Evolutionary conservation across 2,888 invertebrate genomes (phyloP).

Genomic region (Tortrix viridana): DNA sequence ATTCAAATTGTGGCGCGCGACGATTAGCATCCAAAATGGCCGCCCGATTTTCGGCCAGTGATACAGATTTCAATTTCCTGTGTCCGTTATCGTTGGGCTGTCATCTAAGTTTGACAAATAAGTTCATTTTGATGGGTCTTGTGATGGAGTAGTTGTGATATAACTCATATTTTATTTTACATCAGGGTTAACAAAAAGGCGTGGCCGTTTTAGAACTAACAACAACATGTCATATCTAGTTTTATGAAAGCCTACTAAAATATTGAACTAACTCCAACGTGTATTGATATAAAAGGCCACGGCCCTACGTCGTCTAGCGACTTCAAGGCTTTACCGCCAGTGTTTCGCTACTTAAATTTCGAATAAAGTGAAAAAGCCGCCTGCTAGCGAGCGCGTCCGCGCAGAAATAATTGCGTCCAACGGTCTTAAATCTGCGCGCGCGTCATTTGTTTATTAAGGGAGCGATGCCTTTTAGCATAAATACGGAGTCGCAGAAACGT

Average conservation of each 20-base stretch:
- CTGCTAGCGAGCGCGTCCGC: constrained; percentile 59
- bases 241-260: no score
- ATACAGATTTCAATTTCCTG: constrained; percentile 84
- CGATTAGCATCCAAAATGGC: constrained; percentile 79
- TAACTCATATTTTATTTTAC: constrained; percentile 68
- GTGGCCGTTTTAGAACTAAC: not conserved
- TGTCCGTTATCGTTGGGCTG: constrained; percentile 68
- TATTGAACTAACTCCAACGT: not conserved
- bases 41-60: constrained; percentile 76
- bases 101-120: constrained; percentile 83
- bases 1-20: constrained; percentile 72
- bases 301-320: constrained; percentile 26
- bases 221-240: no score
- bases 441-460: constrained; percentile 80
- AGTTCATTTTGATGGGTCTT: constrained; percentile 80
- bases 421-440: constrained; percentile 67
- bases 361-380: constrained; percentile 69
- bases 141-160: constrained; percentile 57
- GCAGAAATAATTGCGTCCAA: constrained; percentile 77
- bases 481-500: constrained; percentile 39
- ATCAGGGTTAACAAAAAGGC: constrained; percentile 50
- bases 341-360: constrained; percentile 58
- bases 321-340: constrained; percentile 47
- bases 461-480: constrained; percentile 73
- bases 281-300: constrained; percentile 2